A percentile compares a stretch with the other conserved stretches of the same genome.
Conservation (phyloP, 2,113 vertebrate species). For the Cynocephalus volans region DNA sequence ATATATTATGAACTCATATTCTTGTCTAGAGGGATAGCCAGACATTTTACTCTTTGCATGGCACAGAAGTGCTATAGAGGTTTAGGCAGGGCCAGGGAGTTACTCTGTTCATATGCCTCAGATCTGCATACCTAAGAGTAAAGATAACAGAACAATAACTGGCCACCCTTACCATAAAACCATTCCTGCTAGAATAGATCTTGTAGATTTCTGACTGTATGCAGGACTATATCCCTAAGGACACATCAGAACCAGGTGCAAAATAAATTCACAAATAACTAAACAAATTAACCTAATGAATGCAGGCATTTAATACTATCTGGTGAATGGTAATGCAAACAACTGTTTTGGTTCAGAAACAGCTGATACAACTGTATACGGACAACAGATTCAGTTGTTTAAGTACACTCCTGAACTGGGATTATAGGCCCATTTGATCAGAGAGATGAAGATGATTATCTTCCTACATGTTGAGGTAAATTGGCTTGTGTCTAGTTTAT, state of each 20-base stretch:
- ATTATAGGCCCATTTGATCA: background rate
- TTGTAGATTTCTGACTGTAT: background rate
- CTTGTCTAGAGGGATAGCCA: background rate
- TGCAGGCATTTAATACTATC: background rate
- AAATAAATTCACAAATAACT: constrained; percentile 14
- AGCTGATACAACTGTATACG: background rate
- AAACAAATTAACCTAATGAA: background rate
- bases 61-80: background rate
- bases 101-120: background rate
- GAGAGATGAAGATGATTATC: background rate
- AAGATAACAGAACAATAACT: background rate
- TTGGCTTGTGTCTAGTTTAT: background rate
- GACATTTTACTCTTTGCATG: background rate
- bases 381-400: background rate
- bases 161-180: background rate
- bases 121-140: background rate
- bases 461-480: background rate
- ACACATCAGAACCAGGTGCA: background rate
- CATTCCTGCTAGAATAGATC: background rate
- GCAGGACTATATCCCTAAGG: background rate
- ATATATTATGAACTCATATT: background rate
- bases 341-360: background rate
- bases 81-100: background rate
- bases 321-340: background rate
- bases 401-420: background rate